Conservation (phyloP, 2,797 vertebrate species). For the Neoniphon sammara region DNA sequence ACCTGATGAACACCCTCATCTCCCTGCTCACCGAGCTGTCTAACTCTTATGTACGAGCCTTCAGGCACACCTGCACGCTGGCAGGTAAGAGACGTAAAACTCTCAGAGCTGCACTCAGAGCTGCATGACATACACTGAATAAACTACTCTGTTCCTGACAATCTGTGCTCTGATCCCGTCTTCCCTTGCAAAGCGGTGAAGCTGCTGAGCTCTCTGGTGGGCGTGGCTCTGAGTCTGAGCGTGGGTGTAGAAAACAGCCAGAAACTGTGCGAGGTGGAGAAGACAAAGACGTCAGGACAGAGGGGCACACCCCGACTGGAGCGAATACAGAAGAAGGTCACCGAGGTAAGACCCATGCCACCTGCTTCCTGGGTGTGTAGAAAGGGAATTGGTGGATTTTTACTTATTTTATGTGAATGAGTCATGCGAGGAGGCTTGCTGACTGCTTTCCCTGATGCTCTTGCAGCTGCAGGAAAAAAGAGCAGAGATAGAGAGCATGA, state of each 20-base stretch:
- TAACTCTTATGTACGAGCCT: conserved; percentile 87
- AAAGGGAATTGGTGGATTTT: background rate
- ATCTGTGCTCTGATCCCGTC: background rate
- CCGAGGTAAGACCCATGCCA: conserved; percentile 80
- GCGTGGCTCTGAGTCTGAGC: conserved; percentile 84
- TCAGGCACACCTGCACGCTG: conserved; percentile 93
- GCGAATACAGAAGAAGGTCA: conserved; percentile 85
- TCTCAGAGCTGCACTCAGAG: background rate
- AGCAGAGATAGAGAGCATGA: conserved; percentile 89
- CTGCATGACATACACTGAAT: background rate
- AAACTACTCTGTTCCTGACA: background rate
- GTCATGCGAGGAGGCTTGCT: background rate
- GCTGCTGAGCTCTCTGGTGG: conserved; percentile 87
- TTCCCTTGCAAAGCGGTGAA: conserved; percentile 84
- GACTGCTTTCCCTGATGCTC: background rate
- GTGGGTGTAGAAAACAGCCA: conserved; percentile 86
- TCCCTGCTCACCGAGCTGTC: conserved; percentile 90
- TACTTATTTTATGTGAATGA: background rate
- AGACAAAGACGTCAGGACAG: conserved; percentile 78
- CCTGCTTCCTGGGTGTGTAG: background rate
- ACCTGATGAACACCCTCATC: conserved; percentile 89
- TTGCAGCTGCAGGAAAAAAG: conserved; percentile 88
- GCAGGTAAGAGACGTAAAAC: conserved; percentile 81
- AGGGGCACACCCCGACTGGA: conserved; percentile 82
- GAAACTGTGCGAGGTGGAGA: conserved; percentile 86